Evolutionary conservation across 2,797 vertebrate species (phyloP).

Genomic region (Hippopotamyrus pictus): DNA sequence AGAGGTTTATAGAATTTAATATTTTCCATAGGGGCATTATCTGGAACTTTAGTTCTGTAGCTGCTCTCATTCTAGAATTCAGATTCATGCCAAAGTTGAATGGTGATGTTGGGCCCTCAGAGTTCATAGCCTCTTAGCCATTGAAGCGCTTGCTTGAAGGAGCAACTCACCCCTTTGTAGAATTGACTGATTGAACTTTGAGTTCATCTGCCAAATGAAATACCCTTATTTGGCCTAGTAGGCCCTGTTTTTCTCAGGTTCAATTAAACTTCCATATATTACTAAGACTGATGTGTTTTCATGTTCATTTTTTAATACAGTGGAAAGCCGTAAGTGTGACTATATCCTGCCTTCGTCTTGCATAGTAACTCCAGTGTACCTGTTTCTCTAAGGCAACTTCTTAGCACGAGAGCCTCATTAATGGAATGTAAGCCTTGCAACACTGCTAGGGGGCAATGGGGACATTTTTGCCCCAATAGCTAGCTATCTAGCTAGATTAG

Average conservation of each 20-base stretch:
- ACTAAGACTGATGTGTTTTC: neutral
- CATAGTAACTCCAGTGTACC: neutral
- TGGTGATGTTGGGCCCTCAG: neutral
- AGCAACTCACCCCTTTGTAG: neutral
- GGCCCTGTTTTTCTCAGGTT: neutral
- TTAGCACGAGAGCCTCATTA: neutral
- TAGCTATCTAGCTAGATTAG: neutral
- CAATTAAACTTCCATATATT: neutral
- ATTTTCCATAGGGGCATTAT: neutral
- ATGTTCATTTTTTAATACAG: neutral
- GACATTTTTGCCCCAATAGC: neutral
- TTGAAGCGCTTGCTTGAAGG: neutral
- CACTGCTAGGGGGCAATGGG: neutral
- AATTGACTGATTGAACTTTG: neutral
- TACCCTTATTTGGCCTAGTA: neutral
- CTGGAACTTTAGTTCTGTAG: neutral
- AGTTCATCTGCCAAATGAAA: neutral
- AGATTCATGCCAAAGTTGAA: neutral
- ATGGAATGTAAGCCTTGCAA: neutral
- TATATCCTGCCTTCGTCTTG: neutral
- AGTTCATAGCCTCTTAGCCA: neutral
- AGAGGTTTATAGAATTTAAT: neutral
- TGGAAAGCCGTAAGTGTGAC: neutral
- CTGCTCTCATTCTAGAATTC: neutral
- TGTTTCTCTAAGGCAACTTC: neutral